phyloP scores from a whole-genome alignment of 2,113 vertebrate genomes.

The Oostethus manadensis region DNA sequence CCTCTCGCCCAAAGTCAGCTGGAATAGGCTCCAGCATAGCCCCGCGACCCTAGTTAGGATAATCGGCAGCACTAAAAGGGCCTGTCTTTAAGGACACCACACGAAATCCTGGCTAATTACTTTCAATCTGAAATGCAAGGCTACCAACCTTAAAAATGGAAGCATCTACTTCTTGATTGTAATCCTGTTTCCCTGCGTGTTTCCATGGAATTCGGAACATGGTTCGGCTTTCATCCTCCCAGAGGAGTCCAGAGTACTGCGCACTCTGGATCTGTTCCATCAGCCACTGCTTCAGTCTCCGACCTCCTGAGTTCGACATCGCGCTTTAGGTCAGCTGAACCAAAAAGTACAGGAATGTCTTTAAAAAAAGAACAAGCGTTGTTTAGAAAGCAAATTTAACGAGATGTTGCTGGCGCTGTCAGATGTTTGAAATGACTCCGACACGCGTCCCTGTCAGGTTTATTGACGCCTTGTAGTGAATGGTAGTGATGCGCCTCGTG shows the following conservation, averaged over 20 bases:
- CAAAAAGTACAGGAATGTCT: neutral
- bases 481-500: slow-evolving; percentile 35
- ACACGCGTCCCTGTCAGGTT: slow-evolving; percentile 16
- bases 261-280: slow-evolving; percentile 91
- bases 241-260: slow-evolving; percentile 84
- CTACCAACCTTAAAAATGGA: slow-evolving; percentile 90
- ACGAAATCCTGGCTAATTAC: too few species aligned
- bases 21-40: too few species aligned
- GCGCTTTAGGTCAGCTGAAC: slow-evolving; percentile 25
- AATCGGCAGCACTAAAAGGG: too few species aligned
- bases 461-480: slow-evolving; percentile 44
- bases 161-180: slow-evolving; percentile 95
- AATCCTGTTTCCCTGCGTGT: slow-evolving; percentile 95
- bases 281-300: slow-evolving; percentile 93
- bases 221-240: slow-evolving; percentile 85
- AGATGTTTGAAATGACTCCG: slow-evolving; percentile 11
- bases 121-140: neutral
- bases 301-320: slow-evolving; percentile 81
- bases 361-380: neutral
- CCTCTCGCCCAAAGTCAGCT: too few species aligned
- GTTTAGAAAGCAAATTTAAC: slow-evolving; percentile 33
- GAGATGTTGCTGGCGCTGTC: slow-evolving; percentile 12
- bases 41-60: too few species aligned
- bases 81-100: neutral
- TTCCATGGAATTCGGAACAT: slow-evolving; percentile 99